phyloP scores from a whole-genome alignment of 2,113 vertebrate genomes.

The Poeciliopsis retropinna region DNA sequence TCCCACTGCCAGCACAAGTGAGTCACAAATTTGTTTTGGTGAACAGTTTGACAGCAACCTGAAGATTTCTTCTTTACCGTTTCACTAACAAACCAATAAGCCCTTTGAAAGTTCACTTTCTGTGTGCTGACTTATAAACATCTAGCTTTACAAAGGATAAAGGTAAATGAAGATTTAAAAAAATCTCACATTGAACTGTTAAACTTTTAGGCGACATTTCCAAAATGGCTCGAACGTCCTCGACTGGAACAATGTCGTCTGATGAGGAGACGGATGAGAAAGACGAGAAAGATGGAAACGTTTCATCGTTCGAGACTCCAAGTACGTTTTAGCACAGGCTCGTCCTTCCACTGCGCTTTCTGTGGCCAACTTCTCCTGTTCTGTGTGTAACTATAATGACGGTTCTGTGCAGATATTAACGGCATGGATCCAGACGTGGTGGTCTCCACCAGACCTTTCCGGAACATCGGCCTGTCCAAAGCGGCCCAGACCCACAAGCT shows the following conservation, averaged over 20 bases:
- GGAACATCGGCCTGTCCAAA: conserved; percentile 89
- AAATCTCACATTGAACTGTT: neutral
- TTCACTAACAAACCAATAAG: too few species aligned
- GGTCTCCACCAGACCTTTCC: conserved; percentile 87
- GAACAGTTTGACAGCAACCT: neutral
- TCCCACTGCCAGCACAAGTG: conserved; percentile 78
- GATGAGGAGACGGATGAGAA: conserved; percentile 86
- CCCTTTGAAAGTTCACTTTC: too few species aligned
- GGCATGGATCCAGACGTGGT: conserved; percentile 83
- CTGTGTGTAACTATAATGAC: neutral
- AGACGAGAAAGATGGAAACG: conserved; percentile 81
- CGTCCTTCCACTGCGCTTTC: neutral
- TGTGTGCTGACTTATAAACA: too few species aligned
- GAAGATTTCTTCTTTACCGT: neutral
- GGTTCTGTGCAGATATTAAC: conserved; percentile 80
- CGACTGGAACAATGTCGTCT: conserved; percentile 87
- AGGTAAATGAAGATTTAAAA: neutral
- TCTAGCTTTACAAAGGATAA: neutral
- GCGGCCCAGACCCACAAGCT: conserved; percentile 92
- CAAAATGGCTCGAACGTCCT: conserved; percentile 81
- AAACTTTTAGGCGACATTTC: conserved; percentile 83
- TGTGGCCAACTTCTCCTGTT: neutral
- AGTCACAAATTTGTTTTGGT: neutral
- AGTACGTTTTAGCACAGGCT: conserved; percentile 69
- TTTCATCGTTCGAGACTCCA: conserved; percentile 80